Percentiles rank a stretch among this genome's conserved stretches.
These are phyloP conservation scores for Apus apus DNA, from an alignment of 2,113 vertebrate genomes.

Conservation along the genomic window DNA sequence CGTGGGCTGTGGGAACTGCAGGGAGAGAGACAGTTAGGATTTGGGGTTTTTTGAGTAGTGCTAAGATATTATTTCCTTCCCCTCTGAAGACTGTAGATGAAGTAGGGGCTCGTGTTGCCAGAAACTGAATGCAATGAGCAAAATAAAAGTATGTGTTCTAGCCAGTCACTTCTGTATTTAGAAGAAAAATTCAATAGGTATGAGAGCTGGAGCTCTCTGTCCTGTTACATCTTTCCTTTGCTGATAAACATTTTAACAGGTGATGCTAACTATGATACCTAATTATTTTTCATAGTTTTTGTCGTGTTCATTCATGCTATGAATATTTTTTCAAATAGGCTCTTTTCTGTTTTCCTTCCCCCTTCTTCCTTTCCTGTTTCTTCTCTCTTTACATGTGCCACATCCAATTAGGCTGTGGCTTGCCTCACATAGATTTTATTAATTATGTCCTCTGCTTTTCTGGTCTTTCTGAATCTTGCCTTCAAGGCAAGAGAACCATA, in stretches of 20 bases:
- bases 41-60: background rate
- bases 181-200: background rate
- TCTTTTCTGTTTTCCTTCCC: background rate
- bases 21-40: background rate
- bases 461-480: background rate
- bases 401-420: background rate
- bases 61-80: background rate
- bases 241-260: fast-evolving
- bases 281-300: background rate
- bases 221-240: background rate
- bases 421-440: background rate
- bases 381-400: background rate
- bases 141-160: background rate
- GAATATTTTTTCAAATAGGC: background rate
- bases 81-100: fast-evolving
- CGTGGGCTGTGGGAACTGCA: background rate
- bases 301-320: background rate
- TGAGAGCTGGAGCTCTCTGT: background rate
- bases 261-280: background rate
- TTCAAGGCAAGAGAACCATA: background rate
- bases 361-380: background rate
- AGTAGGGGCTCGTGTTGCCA: background rate
- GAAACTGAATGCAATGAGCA: background rate
- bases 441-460: background rate
- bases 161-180: background rate